Percentiles rank a stretch among this genome's conserved stretches.
Evolutionary conservation across 2,797 vertebrate species (phyloP).

Genomic region (Tinamus major): DNA sequence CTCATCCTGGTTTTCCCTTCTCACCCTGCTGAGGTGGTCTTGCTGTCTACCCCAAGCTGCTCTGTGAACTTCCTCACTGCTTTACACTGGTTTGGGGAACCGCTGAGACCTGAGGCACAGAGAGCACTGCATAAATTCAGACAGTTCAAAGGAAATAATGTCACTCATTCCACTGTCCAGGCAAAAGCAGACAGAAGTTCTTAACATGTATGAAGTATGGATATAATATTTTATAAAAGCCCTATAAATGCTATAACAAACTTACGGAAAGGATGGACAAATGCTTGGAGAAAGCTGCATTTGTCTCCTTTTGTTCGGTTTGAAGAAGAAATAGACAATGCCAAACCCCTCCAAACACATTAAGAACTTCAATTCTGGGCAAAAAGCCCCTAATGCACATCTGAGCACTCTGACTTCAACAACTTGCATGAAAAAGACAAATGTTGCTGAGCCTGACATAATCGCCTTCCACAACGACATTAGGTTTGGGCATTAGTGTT

Average conservation of each 20-base stretch:
- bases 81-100: neutral
- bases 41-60: neutral
- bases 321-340: neutral
- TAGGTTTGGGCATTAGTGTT: neutral
- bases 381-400: neutral
- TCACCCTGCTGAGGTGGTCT: accelerated
- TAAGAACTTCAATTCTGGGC: neutral
- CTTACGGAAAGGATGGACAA: neutral
- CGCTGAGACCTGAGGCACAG: accelerated
- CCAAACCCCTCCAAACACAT: neutral
- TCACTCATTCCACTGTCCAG: neutral
- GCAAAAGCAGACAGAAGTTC: neutral
- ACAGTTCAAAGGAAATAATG: neutral
- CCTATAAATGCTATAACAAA: neutral
- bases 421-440: neutral
- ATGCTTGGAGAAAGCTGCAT: neutral
- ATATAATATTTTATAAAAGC: neutral
- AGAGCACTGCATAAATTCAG: neutral
- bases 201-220: neutral
- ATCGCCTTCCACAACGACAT: neutral
- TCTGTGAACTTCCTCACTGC: accelerated
- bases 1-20: neutral
- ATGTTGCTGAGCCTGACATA: neutral
- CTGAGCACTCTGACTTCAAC: neutral
- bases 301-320: neutral